Evolutionary conservation across 2,113 vertebrate species (phyloP), one percentile per base, ranked within the genome.

Genomic region (human): DNA sequence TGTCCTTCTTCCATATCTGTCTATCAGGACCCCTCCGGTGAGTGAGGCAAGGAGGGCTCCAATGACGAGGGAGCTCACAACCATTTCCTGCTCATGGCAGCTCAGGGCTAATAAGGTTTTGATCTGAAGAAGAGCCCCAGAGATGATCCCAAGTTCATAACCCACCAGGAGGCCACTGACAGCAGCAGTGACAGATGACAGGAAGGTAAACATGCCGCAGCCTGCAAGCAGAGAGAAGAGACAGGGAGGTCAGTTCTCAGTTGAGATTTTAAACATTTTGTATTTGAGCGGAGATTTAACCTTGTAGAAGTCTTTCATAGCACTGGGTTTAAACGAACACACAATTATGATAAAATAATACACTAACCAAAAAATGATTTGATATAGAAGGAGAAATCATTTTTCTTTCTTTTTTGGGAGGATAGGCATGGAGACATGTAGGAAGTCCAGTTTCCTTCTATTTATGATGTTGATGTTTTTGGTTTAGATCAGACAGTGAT

Each of bases 141-240:
- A 99, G 97, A 99, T 99, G 96, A 99, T 98, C 80, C 99, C 99
- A 95, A 99, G 97, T 97, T 99, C 99, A 40, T 99, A 99, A 13
- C 99, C 99, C 98, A 99, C 98, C 98, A 99, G 99, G 98, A 99
- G 99, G 96, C 99, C 99, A 64, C 99, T 99, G 97, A 99, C 43
- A 2, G 99, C 99, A 35, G 99, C 99, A 30, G 98, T 93, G 1
- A 99, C 97, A 18, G 99, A 99, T 4, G 99, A 99, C 12, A 99
- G 96, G 90, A 99, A 98, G 91, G 99, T 99, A 95, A 99, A 98
- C 91, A 98, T 98, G 97, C 99, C 99, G 94, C 99, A 99, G 45
- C 99, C 99, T 99, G 96, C 32, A 97, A 97, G 59, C 90, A 97
- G 72, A 98, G 23, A 95, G 84, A 68, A 98, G 96, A 73, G 70